phyloP scores from a whole-genome alignment of 2,888 invertebrate species.

The Drosophila anomelani region DNA sequence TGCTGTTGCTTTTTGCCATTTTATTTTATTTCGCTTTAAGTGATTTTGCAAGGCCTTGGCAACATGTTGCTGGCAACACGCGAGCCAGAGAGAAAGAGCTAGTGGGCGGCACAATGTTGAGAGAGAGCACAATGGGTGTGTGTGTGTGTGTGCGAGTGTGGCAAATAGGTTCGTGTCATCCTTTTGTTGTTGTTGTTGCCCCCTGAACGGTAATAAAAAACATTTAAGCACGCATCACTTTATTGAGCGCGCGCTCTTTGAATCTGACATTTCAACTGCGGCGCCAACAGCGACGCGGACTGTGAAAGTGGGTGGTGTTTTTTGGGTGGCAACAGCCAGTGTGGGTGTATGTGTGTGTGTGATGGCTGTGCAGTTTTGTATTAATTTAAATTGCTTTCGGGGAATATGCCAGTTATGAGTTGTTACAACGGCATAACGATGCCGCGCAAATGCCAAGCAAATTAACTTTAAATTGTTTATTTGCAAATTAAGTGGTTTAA shows the following conservation, averaged over 20 bases:
- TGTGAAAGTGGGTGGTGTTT: conserved; percentile 23
- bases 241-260: conserved; percentile 73
- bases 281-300: conserved; percentile 16
- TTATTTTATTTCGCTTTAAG: conserved; percentile 70
- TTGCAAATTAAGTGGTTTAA: not conserved
- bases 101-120: conserved; percentile 36
- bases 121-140: conserved; percentile 30
- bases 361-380: conserved; percentile 72
- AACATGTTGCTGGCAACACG: conserved; percentile 63
- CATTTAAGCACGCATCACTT: conserved; percentile 80
- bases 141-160: conserved; percentile 16
- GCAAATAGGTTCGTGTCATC: conserved; percentile 44
- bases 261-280: conserved; percentile 70
- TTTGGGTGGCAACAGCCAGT: conserved; percentile 19
- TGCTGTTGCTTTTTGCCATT: conserved; percentile 51
- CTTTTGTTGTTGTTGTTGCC: conserved; percentile 45
- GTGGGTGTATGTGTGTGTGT: conserved; percentile 22
- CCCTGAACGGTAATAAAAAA: conserved; percentile 72
- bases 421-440: conserved; percentile 66
- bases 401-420: conserved; percentile 65
- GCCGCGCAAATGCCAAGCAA: conserved; percentile 35
- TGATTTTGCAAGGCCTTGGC: conserved; percentile 63
- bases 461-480: conserved; percentile 30
- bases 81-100: not conserved
- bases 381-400: conserved; percentile 78